Conservation (phyloP, 2,888 invertebrate species). For the Nycteola revayana region DNA sequence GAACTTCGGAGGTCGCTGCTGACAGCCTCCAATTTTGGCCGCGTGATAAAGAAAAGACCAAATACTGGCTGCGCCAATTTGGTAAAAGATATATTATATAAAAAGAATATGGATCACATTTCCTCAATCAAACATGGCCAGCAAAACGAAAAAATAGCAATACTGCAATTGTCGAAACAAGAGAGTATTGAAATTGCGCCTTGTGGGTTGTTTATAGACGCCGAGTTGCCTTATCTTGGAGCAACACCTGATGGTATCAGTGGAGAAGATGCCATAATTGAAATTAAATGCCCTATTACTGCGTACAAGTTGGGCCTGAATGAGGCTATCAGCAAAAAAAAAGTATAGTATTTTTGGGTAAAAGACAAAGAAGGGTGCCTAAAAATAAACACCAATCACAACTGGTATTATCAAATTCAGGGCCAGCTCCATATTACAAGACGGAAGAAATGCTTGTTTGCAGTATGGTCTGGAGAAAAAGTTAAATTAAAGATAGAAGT, state of each 20-base stretch:
- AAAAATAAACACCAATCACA: neutral
- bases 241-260: conserved; percentile 4
- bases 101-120: neutral
- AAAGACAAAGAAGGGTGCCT: neutral
- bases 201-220: conserved; percentile 5
- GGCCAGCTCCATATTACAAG: conserved; percentile 6
- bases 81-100: conserved; percentile 1
- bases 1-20: conserved; percentile 3
- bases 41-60: conserved; percentile 3
- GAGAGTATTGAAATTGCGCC: conserved; percentile 1
- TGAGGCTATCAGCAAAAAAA: neutral
- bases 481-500: neutral
- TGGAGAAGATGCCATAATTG: conserved; percentile 1
- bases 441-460: conserved; percentile 2
- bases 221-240: conserved; percentile 1
- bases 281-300: conserved; percentile 5
- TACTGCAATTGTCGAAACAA: too few relatives aligned
- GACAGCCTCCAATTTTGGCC: conserved; percentile 8
- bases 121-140: too few relatives aligned
- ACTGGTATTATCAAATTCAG: conserved; percentile 7
- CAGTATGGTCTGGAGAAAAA: neutral
- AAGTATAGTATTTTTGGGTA: conserved; percentile 3
- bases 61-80: conserved; percentile 5
- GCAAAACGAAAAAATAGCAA: neutral
- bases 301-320: conserved; percentile 1